Evolutionary conservation across 2,113 vertebrate genomes (phyloP).

Genomic region (Scytalopus superciliaris): DNA sequence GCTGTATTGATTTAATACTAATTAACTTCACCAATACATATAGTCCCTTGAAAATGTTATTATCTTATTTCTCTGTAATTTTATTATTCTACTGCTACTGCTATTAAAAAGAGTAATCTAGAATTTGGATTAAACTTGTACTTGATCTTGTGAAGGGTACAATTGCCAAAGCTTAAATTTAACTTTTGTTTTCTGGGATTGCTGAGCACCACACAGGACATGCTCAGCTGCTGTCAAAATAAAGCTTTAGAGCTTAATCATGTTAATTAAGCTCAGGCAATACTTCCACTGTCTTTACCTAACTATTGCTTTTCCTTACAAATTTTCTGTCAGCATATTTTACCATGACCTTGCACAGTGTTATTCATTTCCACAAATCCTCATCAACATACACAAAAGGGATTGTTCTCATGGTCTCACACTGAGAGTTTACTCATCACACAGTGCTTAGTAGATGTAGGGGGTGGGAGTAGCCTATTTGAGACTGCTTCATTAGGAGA

Average conservation of each 20-base stretch:
- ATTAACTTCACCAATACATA: background rate
- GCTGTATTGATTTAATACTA: background rate
- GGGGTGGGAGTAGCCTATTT: constrained; percentile 14
- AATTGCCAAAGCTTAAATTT: background rate
- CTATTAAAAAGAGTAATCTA: background rate
- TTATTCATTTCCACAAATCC: constrained; percentile 21
- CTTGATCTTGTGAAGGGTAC: background rate
- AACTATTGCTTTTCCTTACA: background rate
- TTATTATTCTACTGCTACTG: background rate
- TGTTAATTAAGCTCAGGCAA: background rate
- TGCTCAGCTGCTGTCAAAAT: background rate
- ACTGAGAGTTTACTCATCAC: constrained; percentile 53
- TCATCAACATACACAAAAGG: constrained; percentile 13
- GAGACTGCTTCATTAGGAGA: constrained; percentile 40
- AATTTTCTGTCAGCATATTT: constrained; percentile 1
- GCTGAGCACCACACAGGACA: background rate
- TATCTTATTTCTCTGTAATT: background rate
- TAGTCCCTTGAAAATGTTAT: background rate
- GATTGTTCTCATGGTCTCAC: constrained; percentile 38
- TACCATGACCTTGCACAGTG: background rate
- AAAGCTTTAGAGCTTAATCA: background rate
- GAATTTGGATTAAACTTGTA: background rate
- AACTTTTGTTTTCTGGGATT: background rate
- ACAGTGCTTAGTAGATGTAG: background rate
- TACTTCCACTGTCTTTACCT: background rate